These are phyloP conservation scores for Oscarella lobularis DNA, from an alignment of 37 sponge, comb jelly and placozoan species.

Conservation along the genomic window DNA sequence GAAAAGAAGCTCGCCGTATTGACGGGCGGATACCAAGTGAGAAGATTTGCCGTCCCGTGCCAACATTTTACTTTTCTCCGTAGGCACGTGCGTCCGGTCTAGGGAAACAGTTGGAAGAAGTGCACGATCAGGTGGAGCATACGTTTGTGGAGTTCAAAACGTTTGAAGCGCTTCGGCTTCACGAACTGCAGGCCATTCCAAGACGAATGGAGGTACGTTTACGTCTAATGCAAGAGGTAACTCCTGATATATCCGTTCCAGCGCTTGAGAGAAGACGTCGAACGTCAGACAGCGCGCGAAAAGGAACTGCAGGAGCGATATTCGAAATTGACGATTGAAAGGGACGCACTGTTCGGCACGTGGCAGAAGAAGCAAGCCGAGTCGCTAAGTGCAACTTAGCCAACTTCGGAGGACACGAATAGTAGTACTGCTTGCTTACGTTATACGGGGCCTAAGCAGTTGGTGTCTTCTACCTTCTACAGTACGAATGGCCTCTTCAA, in stretches of 20 bases:
- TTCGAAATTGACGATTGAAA: conserved; percentile 35
- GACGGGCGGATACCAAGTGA: conserved; percentile 76
- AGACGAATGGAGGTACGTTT: conserved; percentile 56
- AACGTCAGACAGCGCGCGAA: conserved; percentile 57
- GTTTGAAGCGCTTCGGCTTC: conserved; percentile 52
- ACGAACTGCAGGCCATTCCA: conserved; percentile 69
- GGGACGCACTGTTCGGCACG: conserved; percentile 28
- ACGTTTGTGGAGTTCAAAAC: conserved; percentile 61
- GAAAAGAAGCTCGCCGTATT: conserved; percentile 92
- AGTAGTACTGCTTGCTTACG: too few relatives aligned
- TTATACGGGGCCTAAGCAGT: too few relatives aligned
- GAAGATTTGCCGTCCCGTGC: not conserved
- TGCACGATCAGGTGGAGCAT: conserved; percentile 78
- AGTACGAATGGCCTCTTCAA: too few relatives aligned
- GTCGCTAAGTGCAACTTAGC: too few relatives aligned
- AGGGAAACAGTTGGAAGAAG: conserved; percentile 62
- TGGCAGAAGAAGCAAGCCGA: too few relatives aligned
- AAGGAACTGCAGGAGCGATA: conserved; percentile 58
- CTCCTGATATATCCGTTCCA: conserved; percentile 12
- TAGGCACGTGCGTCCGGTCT: not conserved
- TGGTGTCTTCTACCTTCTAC: too few relatives aligned
- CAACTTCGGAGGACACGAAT: too few relatives aligned
- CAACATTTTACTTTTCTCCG: not conserved
- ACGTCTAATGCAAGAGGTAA: not conserved
- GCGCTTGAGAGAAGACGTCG: conserved; percentile 62